Percentiles rank a stretch among this genome's conserved stretches.
These are phyloP conservation scores for Anseranas semipalmata DNA, from an alignment of 2,113 vertebrate species.

Conservation along the genomic window DNA sequence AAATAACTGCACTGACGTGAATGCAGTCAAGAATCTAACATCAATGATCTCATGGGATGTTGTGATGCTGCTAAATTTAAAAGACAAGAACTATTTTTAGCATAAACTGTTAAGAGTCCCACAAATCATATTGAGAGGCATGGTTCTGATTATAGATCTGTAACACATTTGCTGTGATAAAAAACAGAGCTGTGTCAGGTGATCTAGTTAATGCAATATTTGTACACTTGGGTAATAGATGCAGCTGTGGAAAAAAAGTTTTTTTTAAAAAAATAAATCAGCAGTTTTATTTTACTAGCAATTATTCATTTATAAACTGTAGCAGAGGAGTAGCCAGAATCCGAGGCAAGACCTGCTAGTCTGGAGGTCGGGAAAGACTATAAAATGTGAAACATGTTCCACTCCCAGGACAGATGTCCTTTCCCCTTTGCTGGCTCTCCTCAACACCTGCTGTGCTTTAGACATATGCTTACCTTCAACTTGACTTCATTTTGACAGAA, in stretches of 20 bases:
- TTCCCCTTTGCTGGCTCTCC: not conserved
- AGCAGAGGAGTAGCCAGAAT: slow-evolving; percentile 14
- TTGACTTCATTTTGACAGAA: slow-evolving; percentile 1
- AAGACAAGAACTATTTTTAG: slow-evolving; percentile 38
- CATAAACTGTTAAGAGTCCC: not conserved
- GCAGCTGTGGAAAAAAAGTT: slow-evolving; percentile 25
- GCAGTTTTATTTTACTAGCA: slow-evolving; percentile 15
- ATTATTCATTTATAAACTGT: slow-evolving; percentile 45
- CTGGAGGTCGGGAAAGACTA: not conserved
- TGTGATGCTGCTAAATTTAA: slow-evolving; percentile 35
- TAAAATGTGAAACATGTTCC: not conserved
- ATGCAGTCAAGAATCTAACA: not conserved
- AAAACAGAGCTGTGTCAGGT: slow-evolving; percentile 36
- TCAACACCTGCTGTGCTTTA: slow-evolving; percentile 2
- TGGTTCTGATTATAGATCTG: slow-evolving; percentile 40
- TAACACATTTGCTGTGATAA: slow-evolving; percentile 11
- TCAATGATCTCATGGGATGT: fast-evolving
- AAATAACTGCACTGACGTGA: not conserved
- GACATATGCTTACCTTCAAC: not conserved
- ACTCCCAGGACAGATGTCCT: not conserved
- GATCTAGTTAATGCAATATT: slow-evolving; percentile 12
- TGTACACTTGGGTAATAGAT: slow-evolving; percentile 1
- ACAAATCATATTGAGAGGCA: not conserved
- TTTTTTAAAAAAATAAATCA: not conserved
- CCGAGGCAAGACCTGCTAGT: not conserved